Base-by-base conservation (phyloP, 2,888 invertebrate species). In the Empis livida region DNA sequence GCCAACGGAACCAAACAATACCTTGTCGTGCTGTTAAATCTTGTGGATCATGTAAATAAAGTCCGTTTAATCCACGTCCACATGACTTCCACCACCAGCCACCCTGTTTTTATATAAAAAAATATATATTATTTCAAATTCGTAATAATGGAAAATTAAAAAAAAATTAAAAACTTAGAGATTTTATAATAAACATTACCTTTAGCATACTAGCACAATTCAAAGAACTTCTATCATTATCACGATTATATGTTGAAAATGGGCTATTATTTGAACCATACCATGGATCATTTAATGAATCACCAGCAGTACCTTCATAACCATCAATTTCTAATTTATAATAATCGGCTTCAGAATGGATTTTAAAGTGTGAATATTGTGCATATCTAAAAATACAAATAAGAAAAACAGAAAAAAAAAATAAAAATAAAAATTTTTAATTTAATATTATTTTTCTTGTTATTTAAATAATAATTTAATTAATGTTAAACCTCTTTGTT, bases 51-150 rank as follows among this genome's bases (percentile, higher is more conserved):
- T 90, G 89, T 42, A 91, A 73, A 62, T 92, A 91, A 31, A 91
- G 77, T 13, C 91, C 91, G 62, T 92, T 92, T 23, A 92, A 76
- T 10, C 91, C 91, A 59, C 91, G 77, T 20, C 91, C 91, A 62
- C 91, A 92, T 0, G 89, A 90, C 63, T 91, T 89, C 91, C 91
- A 91, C 91, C 91, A 92, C 91, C 91, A 92, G 6, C 91, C 91
- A 44, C 91, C 91, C 68, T 69, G 31, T 4, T 49, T 49, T 44
- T 10, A 39, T 27, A 27, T 20, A 20, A 20, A 20, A 20, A 20
- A 5, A 5, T 20, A 20, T 5, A 20, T 5, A 5, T 20, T 20
- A 5, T 20, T 20, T 20, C 20, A 20, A 20, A 20, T 20, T 5
- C 5, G 4, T 5, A 20, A 20, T 20, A n/a, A n/a, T n/a, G n/a